phyloP scores from a whole-genome alignment of 2,113 vertebrate species.

The Trematocara unimaculatum region DNA sequence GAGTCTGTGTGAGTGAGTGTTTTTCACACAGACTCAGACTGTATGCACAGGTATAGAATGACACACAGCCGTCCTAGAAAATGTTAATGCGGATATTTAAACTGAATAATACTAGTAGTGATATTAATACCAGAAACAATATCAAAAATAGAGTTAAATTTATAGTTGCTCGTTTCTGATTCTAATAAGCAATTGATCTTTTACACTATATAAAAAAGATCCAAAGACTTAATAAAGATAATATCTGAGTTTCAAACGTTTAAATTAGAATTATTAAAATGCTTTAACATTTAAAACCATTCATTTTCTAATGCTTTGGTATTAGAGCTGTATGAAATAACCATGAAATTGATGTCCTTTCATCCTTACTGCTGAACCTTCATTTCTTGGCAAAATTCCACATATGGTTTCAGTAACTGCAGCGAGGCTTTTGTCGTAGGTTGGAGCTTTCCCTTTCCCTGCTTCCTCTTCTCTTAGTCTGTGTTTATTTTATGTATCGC shows the following conservation, averaged over 20 bases:
- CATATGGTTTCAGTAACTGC: neutral
- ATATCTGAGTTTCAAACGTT: neutral
- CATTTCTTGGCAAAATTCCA: neutral
- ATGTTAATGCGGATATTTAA: neutral
- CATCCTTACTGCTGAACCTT: rapidly evolving
- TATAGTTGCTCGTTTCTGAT: rapidly evolving
- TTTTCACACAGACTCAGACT: neutral
- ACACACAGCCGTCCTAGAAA: neutral
- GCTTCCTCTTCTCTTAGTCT: neutral
- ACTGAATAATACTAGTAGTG: neutral
- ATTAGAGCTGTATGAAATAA: neutral
- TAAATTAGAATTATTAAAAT: neutral
- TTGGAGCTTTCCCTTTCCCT: neutral
- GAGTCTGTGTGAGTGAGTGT: neutral
- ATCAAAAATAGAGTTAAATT: neutral
- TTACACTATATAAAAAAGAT: neutral
- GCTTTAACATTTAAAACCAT: neutral
- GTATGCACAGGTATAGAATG: rapidly evolving
- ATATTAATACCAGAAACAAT: neutral
- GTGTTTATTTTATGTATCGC: neutral
- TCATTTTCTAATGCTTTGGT: neutral
- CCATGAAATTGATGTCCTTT: neutral
- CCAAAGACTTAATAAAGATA: neutral
- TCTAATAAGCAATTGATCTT: neutral
- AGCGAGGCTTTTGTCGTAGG: neutral